These are phyloP conservation scores for Loris lydekkerianus DNA, from an alignment of 2,797 vertebrate species.

Conservation along the genomic window DNA sequence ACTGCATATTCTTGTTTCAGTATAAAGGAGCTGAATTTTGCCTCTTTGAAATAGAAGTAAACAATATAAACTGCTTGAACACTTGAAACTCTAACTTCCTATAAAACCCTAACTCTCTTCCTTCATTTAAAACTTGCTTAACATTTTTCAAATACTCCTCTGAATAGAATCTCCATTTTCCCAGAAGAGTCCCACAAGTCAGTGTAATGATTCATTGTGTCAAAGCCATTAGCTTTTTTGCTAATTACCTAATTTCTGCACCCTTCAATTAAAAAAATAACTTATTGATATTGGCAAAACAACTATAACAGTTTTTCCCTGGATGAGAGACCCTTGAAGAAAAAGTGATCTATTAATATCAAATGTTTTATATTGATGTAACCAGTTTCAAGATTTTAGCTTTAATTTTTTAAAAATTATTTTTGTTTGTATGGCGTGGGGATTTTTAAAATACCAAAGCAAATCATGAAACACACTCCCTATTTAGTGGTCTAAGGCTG, in stretches of 20 bases:
- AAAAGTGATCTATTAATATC: not conserved
- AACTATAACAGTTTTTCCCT: not conserved
- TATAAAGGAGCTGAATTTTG: not conserved
- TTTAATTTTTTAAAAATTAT: not conserved
- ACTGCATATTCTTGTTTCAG: not conserved
- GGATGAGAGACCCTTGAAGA: not conserved
- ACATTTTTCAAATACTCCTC: conserved; percentile 40
- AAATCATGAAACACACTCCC: not conserved
- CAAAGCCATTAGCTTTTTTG: conserved; percentile 14
- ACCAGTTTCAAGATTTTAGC: conserved; percentile 21
- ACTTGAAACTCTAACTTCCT: conserved; percentile 58
- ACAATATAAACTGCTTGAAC: conserved; percentile 19
- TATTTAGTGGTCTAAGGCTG: not conserved
- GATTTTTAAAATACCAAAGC: conserved; percentile 6
- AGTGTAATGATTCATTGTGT: not conserved
- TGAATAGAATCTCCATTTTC: conserved; percentile 36
- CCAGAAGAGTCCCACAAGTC: conserved; percentile 2
- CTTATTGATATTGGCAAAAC: conserved; percentile 4
- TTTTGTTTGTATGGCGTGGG: conserved; percentile 20
- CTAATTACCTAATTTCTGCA: conserved; percentile 59
- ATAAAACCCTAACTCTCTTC: conserved; percentile 19
- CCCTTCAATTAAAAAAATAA: conserved; percentile 42
- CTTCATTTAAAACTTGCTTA: conserved; percentile 11
- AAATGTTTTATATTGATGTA: conserved; percentile 23
- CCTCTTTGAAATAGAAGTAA: conserved; percentile 50